A percentile compares a stretch with the other conserved stretches of the same genome.
Conservation (phyloP, 2,797 vertebrate genomes). For the Acipenser oxyrinchus region DNA sequence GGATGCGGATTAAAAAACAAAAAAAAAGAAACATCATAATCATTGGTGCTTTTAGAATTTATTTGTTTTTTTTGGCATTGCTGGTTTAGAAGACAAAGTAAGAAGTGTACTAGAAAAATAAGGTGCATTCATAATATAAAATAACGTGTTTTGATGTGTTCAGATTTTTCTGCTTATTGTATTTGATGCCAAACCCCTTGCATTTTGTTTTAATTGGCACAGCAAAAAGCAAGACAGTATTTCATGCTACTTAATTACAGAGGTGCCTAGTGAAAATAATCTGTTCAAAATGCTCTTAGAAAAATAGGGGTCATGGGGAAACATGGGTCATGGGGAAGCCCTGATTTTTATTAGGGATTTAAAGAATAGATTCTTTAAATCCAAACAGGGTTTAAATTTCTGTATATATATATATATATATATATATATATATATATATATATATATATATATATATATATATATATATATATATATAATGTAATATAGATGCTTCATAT, state of each 20-base stretch:
- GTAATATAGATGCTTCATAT: no score
- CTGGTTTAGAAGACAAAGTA: neutral
- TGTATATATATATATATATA: neutral
- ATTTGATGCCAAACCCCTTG: neutral
- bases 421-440: neutral
- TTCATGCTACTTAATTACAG: neutral
- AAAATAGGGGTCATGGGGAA: slow-evolving; percentile 33
- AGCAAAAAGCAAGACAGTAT: neutral
- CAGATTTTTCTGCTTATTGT: slow-evolving; percentile 4
- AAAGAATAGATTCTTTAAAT: neutral
- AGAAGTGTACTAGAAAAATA: neutral
- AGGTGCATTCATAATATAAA: neutral
- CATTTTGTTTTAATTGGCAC: neutral
- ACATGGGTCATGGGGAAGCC: slow-evolving; percentile 33
- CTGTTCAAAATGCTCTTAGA: slow-evolving; percentile 30
- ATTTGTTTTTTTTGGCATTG: neutral
- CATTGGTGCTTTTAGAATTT: neutral
- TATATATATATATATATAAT: no score
- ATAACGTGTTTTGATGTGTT: neutral
- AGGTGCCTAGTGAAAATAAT: slow-evolving; percentile 14
- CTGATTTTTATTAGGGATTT: slow-evolving; percentile 4
- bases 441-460: neutral
- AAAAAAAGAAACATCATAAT: no score
- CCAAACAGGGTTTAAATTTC: neutral
- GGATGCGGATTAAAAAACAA: no score